phyloP scores from a whole-genome alignment of 2,888 invertebrate species.

The Rosalia funebris region DNA sequence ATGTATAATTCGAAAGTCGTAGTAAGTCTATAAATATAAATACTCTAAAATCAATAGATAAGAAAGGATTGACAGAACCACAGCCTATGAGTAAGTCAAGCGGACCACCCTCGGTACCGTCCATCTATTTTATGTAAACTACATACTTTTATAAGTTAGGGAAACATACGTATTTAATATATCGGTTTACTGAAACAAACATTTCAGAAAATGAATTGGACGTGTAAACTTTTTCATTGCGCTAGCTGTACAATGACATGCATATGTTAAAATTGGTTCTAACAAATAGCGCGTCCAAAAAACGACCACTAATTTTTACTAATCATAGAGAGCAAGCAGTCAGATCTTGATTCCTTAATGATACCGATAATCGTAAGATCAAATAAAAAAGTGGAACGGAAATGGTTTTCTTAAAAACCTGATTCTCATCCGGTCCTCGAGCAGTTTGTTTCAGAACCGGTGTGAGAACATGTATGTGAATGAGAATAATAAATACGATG shows the following conservation, averaged over 20 bases:
- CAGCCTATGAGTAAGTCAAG: too few species aligned
- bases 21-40: too few species aligned
- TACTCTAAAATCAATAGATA: too few species aligned
- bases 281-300: slow-evolving; percentile 3
- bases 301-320: slow-evolving; percentile 13
- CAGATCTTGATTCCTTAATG: slow-evolving; percentile 5
- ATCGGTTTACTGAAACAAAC: too few species aligned
- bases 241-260: not conserved
- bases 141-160: too few species aligned
- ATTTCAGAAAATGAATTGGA: too few species aligned
- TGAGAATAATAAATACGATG: slow-evolving; percentile 12
- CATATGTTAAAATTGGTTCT: not conserved
- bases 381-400: slow-evolving; percentile 20
- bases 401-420: slow-evolving; percentile 20
- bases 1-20: too few species aligned
- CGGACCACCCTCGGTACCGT: too few species aligned
- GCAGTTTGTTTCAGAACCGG: slow-evolving; percentile 6
- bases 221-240: too few species aligned
- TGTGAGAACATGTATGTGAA: slow-evolving; percentile 7
- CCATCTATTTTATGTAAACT: too few species aligned
- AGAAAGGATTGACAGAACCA: too few species aligned
- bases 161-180: too few species aligned
- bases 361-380: slow-evolving; percentile 15
- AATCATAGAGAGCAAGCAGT: slow-evolving; percentile 6
- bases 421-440: slow-evolving; percentile 12